Conservation (phyloP, 2,888 invertebrate species). For the Ennomos quercinarius region DNA sequence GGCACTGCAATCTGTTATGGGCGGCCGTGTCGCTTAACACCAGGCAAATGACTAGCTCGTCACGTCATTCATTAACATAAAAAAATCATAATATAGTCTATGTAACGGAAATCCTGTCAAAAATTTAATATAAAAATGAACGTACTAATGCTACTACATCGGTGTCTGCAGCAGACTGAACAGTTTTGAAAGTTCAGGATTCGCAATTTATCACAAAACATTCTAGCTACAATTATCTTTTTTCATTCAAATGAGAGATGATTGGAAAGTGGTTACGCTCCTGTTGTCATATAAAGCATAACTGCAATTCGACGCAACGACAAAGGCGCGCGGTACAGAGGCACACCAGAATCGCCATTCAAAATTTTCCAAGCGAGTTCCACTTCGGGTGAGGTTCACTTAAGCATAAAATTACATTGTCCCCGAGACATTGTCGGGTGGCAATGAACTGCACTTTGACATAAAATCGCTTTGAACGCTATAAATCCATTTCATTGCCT, state of each 20-base stretch:
- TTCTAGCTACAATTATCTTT: constrained; percentile 46
- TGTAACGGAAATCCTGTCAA: too few relatives aligned
- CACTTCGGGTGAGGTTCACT: constrained; percentile 80
- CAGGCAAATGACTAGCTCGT: too few relatives aligned
- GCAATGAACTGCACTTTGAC: constrained; percentile 85
- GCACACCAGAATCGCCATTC: constrained; percentile 77
- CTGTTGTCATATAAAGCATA: constrained; percentile 80
- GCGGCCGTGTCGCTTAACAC: too few relatives aligned
- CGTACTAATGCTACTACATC: not conserved
- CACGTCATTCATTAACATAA: too few relatives aligned
- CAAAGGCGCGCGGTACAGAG: constrained; percentile 72
- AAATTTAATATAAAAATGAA: not conserved
- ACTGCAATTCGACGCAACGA: constrained; percentile 74
- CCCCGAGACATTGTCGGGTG: constrained; percentile 79
- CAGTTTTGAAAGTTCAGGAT: constrained; percentile 55
- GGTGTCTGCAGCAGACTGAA: constrained; percentile 3
- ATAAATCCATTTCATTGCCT: constrained; percentile 83
- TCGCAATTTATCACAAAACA: constrained; percentile 55
- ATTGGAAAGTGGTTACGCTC: constrained; percentile 76
- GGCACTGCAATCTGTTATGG: too few relatives aligned
- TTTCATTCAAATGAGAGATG: constrained; percentile 61
- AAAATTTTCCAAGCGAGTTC: constrained; percentile 81
- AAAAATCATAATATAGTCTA: too few relatives aligned
- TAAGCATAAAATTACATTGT: constrained; percentile 85
- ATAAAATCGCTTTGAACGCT: constrained; percentile 81